Conservation (phyloP, 1,140 invertebrate genomes). For the Drosophila nigromelanica region DNA sequence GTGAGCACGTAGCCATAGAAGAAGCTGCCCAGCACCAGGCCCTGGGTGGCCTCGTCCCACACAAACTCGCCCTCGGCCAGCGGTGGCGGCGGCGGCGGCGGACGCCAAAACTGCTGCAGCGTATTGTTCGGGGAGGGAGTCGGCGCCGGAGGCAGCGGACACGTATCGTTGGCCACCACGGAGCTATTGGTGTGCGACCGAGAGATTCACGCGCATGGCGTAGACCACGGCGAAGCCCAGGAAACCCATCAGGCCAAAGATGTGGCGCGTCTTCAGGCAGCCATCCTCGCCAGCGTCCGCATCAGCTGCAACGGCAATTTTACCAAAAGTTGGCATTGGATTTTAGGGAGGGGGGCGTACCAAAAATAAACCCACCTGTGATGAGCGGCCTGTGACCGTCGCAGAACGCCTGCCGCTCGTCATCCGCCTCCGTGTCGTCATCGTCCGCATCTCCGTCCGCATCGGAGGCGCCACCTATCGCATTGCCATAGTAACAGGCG, state of each 20-base stretch:
- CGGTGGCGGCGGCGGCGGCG: conserved; percentile 1
- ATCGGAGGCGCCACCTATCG: conserved; percentile 7
- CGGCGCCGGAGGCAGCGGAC: conserved; percentile 83
- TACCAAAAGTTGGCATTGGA: too few species aligned
- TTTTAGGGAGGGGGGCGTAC: too few species aligned
- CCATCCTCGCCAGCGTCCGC: conserved; percentile 27
- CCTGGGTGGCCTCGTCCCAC: conserved; percentile 91
- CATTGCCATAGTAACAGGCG: conserved; percentile 60
- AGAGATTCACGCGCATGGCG: conserved; percentile 95
- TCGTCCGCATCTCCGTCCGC: conserved; percentile 37
- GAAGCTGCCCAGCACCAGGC: conserved; percentile 92
- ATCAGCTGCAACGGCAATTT: background rate
- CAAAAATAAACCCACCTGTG: too few species aligned
- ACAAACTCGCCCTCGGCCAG: conserved; percentile 88
- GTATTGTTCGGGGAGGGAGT: conserved; percentile 77
- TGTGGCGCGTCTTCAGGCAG: conserved; percentile 88
- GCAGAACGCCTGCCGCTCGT: conserved; percentile 61
- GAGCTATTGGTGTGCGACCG: conserved; percentile 88
- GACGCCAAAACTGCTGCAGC: conserved; percentile 68
- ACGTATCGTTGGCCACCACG: conserved; percentile 86
- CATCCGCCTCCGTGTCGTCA: conserved; percentile 65
- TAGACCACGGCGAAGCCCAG: conserved; percentile 93
- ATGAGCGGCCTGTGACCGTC: conserved; percentile 58
- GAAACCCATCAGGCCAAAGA: conserved; percentile 92
- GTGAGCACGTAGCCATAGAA: conserved; percentile 94